Evolutionary conservation across 2,797 vertebrate genomes (phyloP).

Genomic region (Periophthalmus magnuspinnatus): DNA sequence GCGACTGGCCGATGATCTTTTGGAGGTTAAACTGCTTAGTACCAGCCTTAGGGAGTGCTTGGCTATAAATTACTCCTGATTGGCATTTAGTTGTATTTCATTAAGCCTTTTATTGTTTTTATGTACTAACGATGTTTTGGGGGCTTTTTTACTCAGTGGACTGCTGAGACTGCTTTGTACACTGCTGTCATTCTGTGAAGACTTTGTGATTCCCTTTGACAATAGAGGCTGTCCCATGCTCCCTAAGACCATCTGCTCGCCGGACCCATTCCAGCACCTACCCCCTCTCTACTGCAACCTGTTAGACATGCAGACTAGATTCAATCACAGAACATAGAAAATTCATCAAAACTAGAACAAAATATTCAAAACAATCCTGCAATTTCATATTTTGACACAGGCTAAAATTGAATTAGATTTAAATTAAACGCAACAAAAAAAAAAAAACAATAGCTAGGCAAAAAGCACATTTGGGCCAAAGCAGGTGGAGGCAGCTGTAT

Average conservation of each 20-base stretch:
- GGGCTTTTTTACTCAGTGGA: conserved; percentile 31
- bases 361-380: not conserved
- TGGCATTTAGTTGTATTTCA: conserved; percentile 63
- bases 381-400: fast-evolving
- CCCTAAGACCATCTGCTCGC: conserved; percentile 74
- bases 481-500: conserved; percentile 44
- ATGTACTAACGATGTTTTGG: conserved; percentile 28
- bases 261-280: conserved; percentile 57
- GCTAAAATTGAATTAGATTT: not conserved
- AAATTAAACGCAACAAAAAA: not conserved
- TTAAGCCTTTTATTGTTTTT: conserved; percentile 38
- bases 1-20: conserved; percentile 48
- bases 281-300: conserved; percentile 74
- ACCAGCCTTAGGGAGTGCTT: conserved; percentile 4
- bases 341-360: too few relatives aligned
- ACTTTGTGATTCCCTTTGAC: conserved; percentile 57
- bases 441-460: not conserved
- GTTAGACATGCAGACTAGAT: conserved; percentile 48
- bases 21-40: conserved; percentile 48
- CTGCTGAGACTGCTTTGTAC: conserved; percentile 54
- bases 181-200: conserved; percentile 45
- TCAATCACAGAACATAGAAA: too few relatives aligned
- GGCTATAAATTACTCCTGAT: conserved; percentile 49
- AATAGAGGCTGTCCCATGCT: conserved; percentile 61
- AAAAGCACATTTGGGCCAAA: conserved; percentile 31